Conservation (phyloP, 2,888 invertebrate species). For the Vandiemenella viatica region DNA sequence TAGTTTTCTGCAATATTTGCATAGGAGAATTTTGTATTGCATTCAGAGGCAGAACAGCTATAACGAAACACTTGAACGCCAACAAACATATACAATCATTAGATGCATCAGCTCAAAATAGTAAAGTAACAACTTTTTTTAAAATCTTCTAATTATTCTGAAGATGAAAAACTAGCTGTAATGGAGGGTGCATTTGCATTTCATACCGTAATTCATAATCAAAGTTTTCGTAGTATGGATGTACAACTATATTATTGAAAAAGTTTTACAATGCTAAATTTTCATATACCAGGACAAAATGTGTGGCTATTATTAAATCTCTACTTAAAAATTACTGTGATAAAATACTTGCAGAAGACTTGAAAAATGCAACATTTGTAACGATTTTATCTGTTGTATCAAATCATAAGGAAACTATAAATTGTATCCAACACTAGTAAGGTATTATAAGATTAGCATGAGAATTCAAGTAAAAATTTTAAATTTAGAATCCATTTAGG, state of each 20-base stretch:
- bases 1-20: constrained; percentile 13
- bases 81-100: constrained; percentile 9
- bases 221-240: constrained; percentile 14
- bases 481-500: background rate
- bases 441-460: constrained; percentile 1
- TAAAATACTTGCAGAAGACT: constrained; percentile 1
- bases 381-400: constrained; percentile 13
- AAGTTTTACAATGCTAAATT: no score
- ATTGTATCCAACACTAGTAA: constrained; percentile 14
- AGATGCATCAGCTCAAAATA: background rate
- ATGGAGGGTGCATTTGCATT: constrained; percentile 9
- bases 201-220: constrained; percentile 12
- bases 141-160: constrained; percentile 5
- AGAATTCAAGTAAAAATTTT: background rate
- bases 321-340: constrained; percentile 1
- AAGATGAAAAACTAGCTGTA: constrained; percentile 14
- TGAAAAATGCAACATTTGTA: constrained; percentile 6
- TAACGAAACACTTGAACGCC: no score
- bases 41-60: constrained; percentile 8
- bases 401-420: constrained; percentile 18
- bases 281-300: constrained; percentile 6
- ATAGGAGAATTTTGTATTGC: constrained; percentile 11
- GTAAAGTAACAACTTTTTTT: background rate
- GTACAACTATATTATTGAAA: no score
- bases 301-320: background rate